A percentile compares a stretch with the other conserved stretches of the same genome.
These are phyloP conservation scores for Hydractinia symbiolongicarpus DNA, from an alignment of 30 jellyfish, hydroid and myxozoan species.

Conservation along the genomic window DNA sequence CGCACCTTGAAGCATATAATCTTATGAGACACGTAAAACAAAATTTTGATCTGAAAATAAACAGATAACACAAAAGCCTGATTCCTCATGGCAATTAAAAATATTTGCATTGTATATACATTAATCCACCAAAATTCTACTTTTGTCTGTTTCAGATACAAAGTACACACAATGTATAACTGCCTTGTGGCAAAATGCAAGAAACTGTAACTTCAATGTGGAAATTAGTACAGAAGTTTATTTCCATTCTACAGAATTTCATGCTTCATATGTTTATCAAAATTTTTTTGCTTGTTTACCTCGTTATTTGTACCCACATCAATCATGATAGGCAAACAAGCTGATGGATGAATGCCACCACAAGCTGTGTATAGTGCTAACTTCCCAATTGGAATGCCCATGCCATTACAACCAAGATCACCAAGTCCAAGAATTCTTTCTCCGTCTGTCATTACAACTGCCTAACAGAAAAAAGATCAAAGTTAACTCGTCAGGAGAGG, in stretches of 20 bases:
- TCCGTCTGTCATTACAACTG: slow-evolving; percentile 95
- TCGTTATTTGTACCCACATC: slow-evolving; percentile 96
- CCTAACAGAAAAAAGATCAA: slow-evolving; percentile 21
- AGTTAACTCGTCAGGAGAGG: neutral
- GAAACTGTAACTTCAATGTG: neutral
- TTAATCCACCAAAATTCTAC: neutral
- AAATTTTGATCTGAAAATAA: too few species aligned
- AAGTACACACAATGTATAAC: too few species aligned
- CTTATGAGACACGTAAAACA: too few species aligned
- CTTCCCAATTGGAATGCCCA: slow-evolving; percentile 96
- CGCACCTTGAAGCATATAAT: too few species aligned
- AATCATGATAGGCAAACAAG: slow-evolving; percentile 79
- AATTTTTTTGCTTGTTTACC: slow-evolving; percentile 28
- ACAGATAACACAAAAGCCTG: too few species aligned
- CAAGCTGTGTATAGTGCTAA: slow-evolving; percentile 94
- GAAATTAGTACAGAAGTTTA: neutral
- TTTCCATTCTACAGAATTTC: neutral
- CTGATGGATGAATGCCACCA: slow-evolving; percentile 96
- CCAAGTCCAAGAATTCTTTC: slow-evolving; percentile 95
- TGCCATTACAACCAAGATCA: slow-evolving; percentile 96
- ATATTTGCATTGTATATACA: neutral
- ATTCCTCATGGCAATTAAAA: too few species aligned
- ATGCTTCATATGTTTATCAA: neutral
- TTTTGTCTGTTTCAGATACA: too few species aligned
- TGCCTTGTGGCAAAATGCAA: neutral